Percentiles rank a stretch among this genome's conserved stretches.
Conservation (phyloP, 2,113 vertebrate genomes). For the Lepus europaeus region DNA sequence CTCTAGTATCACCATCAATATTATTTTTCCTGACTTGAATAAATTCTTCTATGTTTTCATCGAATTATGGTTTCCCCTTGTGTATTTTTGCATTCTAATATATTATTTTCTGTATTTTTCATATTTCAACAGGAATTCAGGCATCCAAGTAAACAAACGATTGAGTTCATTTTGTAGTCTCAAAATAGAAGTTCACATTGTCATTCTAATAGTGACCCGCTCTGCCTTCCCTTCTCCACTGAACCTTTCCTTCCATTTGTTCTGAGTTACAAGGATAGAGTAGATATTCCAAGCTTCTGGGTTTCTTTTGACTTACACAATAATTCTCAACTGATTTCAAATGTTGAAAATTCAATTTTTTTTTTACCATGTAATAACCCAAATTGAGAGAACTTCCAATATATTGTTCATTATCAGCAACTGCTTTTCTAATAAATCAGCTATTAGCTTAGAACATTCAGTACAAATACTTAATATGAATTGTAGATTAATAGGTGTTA, state of each 20-base stretch:
- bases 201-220: neutral
- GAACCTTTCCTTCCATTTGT: neutral
- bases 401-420: neutral
- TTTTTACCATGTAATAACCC: neutral
- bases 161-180: conserved; percentile 11
- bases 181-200: neutral
- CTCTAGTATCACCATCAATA: neutral
- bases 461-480: neutral
- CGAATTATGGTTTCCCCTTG: neutral
- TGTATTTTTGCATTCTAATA: conserved; percentile 25
- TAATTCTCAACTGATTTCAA: neutral
- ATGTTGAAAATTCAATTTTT: neutral
- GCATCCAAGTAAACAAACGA: neutral
- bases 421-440: neutral
- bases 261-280: neutral
- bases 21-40: neutral
- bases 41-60: neutral
- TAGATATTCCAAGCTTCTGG: neutral
- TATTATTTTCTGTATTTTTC: conserved; percentile 24
- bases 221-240: neutral
- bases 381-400: neutral
- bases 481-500: neutral
- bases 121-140: neutral
- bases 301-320: too few species aligned
- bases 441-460: conserved; percentile 4